Conservation (phyloP, 92 coral and sea anemone genomes). For the Heteractis magnifica region DNA sequence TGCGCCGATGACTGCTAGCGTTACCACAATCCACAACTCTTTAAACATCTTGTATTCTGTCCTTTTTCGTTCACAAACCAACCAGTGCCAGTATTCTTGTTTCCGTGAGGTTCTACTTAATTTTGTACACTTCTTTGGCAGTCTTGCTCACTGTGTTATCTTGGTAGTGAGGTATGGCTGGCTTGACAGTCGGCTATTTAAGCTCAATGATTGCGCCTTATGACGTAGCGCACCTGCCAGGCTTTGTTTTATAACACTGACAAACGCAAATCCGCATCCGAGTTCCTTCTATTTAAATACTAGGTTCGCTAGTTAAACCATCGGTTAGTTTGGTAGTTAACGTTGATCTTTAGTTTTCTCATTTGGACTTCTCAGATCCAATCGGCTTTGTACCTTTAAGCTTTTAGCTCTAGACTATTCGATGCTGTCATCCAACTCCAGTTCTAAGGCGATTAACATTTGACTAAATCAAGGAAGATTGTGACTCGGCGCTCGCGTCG, state of each 20-base stretch:
- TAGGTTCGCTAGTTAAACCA: slow-evolving; percentile 27
- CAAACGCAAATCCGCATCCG: slow-evolving; percentile 11
- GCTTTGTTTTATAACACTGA: slow-evolving; percentile 13
- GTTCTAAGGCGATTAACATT: slow-evolving; percentile 22
- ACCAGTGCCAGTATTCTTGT: not conserved
- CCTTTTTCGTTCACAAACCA: not conserved
- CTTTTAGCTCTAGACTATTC: slow-evolving; percentile 21
- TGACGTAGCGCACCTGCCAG: slow-evolving; percentile 20
- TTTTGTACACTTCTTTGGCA: slow-evolving; percentile 5
- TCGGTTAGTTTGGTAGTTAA: slow-evolving; percentile 11
- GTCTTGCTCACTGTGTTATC: slow-evolving; percentile 18
- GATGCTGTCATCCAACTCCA: not conserved
- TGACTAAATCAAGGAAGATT: slow-evolving; percentile 16
- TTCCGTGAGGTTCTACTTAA: not conserved
- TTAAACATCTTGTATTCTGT: slow-evolving; percentile 6
- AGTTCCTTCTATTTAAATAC: slow-evolving; percentile 13
- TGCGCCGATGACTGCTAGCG: slow-evolving; percentile 60
- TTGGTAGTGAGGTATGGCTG: slow-evolving; percentile 24
- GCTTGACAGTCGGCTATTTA: slow-evolving; percentile 26
- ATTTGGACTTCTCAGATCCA: not conserved
- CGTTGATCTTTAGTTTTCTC: slow-evolving; percentile 19
- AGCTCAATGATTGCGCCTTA: slow-evolving; percentile 20
- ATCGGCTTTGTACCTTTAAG: slow-evolving; percentile 18
- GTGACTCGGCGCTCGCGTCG: not conserved
- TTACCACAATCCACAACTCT: slow-evolving; percentile 21